Evolutionary conservation across 92 coral and sea anemone genomes (phyloP).

Genomic region (Porites lobata): DNA sequence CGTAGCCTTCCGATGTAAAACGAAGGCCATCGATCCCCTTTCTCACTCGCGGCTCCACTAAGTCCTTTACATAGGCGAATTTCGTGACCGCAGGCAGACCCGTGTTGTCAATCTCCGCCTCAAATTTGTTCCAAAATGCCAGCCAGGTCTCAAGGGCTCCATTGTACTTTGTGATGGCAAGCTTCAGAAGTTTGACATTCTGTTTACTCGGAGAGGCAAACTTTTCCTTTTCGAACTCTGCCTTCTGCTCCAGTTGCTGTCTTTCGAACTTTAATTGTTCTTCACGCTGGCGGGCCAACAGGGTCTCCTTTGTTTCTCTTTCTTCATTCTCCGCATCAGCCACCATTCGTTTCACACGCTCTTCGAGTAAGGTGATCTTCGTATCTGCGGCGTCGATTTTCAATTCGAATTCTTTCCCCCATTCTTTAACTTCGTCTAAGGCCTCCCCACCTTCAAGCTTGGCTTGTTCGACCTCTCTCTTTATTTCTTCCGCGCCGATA

Average conservation of each 20-base stretch:
- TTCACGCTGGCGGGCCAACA: conserved; percentile 47
- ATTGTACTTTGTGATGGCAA: conserved; percentile 45
- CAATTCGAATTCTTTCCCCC: conserved; percentile 51
- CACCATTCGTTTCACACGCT: conserved; percentile 21
- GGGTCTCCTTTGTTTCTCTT: conserved; percentile 22
- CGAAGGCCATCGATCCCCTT: too few relatives aligned
- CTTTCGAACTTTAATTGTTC: conserved; percentile 45
- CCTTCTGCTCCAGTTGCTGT: conserved; percentile 34
- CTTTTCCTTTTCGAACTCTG: conserved; percentile 9
- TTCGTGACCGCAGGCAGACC: too few relatives aligned
- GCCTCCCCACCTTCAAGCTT: conserved; percentile 37
- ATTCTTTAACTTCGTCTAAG: conserved; percentile 44
- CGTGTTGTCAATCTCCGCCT: too few relatives aligned
- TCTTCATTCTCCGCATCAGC: conserved; percentile 35
- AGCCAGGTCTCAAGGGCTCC: conserved; percentile 59
- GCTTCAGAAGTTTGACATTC: conserved; percentile 56
- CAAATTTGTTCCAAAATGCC: too few relatives aligned
- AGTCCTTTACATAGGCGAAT: too few relatives aligned
- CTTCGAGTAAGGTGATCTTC: conserved; percentile 1
- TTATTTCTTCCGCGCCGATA: conserved; percentile 39
- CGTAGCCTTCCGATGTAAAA: too few relatives aligned
- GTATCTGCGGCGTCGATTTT: conserved; percentile 31
- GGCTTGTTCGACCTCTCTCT: conserved; percentile 29
- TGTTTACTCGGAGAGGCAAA: conserved; percentile 12
- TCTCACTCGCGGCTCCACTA: too few relatives aligned